phyloP scores from a whole-genome alignment of 2,113 vertebrate genomes.

The Brachyistius frenatus region DNA sequence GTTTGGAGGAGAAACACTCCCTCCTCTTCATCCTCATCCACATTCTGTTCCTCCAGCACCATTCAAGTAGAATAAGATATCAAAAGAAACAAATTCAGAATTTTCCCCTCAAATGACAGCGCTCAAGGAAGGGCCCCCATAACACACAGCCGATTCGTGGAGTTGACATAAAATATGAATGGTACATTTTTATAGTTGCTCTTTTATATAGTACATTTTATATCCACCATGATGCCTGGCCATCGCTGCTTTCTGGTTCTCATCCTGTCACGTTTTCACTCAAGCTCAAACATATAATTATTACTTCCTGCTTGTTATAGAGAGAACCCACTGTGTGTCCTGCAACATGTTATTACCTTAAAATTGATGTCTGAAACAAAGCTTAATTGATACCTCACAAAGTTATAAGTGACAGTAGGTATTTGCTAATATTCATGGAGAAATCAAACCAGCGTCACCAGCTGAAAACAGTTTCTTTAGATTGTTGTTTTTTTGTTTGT shows the following conservation, averaged over 20 bases:
- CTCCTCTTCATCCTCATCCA: constrained; percentile 1
- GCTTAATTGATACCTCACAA: not conserved
- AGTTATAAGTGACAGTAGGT: constrained; percentile 3
- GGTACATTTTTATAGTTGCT: constrained; percentile 1
- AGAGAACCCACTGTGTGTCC: not conserved
- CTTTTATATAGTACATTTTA: constrained; percentile 4
- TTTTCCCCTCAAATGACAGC: constrained; percentile 11
- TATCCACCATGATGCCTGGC: not conserved
- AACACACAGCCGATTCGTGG: not conserved
- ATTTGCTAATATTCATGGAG: not conserved
- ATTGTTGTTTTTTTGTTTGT: not conserved
- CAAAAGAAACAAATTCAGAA: constrained; percentile 25
- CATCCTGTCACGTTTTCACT: constrained; percentile 1
- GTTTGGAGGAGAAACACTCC: constrained; percentile 23
- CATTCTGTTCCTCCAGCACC: constrained; percentile 1
- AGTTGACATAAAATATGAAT: constrained; percentile 27
- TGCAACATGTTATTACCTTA: constrained; percentile 22
- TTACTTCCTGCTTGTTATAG: constrained; percentile 5
- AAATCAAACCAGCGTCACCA: constrained; percentile 11
- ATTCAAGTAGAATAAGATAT: constrained; percentile 49
- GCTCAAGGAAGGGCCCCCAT: not conserved
- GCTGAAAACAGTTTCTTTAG: not conserved
- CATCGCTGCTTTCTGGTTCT: constrained; percentile 6
- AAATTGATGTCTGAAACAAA: constrained; percentile 15
- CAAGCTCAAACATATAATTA: constrained; percentile 20